Percentiles rank a stretch among this genome's conserved stretches.
Evolutionary conservation across 2,888 invertebrate species (phyloP).

Genomic region (Archips xylosteana): DNA sequence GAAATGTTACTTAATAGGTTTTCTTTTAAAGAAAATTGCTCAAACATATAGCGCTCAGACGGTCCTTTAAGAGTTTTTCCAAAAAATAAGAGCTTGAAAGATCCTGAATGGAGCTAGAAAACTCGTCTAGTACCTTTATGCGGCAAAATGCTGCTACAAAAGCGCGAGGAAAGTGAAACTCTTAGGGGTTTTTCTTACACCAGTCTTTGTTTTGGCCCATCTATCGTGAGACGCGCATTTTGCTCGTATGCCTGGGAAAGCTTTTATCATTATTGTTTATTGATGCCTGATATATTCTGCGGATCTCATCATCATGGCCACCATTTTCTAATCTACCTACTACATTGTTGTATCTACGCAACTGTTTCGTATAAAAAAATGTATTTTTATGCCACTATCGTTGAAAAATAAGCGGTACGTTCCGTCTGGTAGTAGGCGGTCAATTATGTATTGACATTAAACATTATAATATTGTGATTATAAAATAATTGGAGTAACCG

Average conservation of each 20-base stretch:
- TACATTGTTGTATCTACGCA: conserved; percentile 20
- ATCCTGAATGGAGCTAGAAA: conserved; percentile 52
- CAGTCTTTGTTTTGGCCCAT: conserved; percentile 60
- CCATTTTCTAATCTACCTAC: conserved; percentile 36
- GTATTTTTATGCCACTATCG: neutral
- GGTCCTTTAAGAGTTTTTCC: conserved; percentile 15
- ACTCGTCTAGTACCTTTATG: conserved; percentile 58
- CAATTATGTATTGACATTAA: no score
- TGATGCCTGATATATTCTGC: conserved; percentile 44
- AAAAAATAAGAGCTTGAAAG: conserved; percentile 26
- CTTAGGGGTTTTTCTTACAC: conserved; percentile 62
- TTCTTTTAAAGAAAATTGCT: conserved; percentile 21
- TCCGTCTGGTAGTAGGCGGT: no score
- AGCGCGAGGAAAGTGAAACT: conserved; percentile 71
- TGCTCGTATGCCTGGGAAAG: conserved; percentile 66
- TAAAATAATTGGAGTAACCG: conserved; percentile 15
- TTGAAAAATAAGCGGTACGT: no score
- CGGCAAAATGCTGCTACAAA: conserved; percentile 64
- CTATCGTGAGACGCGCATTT: conserved; percentile 57
- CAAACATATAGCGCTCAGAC: neutral
- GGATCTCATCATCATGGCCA: conserved; percentile 30
- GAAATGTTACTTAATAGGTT: neutral
- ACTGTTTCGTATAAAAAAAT: neutral
- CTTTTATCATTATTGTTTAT: conserved; percentile 66
- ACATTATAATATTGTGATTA: no score